These are phyloP conservation scores for Archocentrus centrarchus DNA, from an alignment of 2,113 vertebrate genomes.

Conservation along the genomic window DNA sequence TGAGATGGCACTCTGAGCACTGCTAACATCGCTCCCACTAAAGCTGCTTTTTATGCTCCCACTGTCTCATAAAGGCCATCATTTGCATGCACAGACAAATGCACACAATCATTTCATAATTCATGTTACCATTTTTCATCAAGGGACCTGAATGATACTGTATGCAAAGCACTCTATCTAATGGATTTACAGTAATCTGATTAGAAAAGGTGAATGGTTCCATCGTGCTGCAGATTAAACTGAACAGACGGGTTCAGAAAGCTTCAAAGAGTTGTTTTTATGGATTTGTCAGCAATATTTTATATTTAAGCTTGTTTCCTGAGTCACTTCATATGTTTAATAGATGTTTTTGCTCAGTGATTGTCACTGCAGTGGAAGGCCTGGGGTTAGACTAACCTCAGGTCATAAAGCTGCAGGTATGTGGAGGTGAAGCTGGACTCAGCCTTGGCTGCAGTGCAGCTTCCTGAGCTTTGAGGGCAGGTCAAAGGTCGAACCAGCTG, in stretches of 20 bases:
- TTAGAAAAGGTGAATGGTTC: slow-evolving; percentile 3
- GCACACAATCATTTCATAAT: not conserved
- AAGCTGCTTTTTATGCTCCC: slow-evolving; percentile 39
- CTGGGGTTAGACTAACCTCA: not conserved
- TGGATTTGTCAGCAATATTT: not conserved
- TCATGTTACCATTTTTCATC: not conserved
- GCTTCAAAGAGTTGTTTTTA: not conserved
- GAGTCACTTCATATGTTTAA: not conserved
- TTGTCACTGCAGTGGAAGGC: not conserved
- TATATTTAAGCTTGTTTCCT: not conserved
- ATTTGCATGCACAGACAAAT: slow-evolving; percentile 32
- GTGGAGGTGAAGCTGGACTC: no score
- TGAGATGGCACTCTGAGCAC: slow-evolving; percentile 16
- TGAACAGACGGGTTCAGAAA: not conserved
- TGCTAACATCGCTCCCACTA: slow-evolving; percentile 46
- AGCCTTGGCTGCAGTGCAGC: no score
- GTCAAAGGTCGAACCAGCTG: no score
- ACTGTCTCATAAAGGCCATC: slow-evolving; percentile 20
- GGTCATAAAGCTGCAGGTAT: no score
- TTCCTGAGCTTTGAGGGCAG: no score
- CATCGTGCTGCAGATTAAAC: not conserved
- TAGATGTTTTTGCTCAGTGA: not conserved
- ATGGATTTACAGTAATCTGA: slow-evolving; percentile 30
- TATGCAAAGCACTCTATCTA: not conserved
- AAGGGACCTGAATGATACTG: not conserved